A percentile compares a stretch with the other conserved stretches of the same genome.
Conservation (phyloP, 2,797 vertebrate genomes). For the Enteromius viviparus region DNA sequence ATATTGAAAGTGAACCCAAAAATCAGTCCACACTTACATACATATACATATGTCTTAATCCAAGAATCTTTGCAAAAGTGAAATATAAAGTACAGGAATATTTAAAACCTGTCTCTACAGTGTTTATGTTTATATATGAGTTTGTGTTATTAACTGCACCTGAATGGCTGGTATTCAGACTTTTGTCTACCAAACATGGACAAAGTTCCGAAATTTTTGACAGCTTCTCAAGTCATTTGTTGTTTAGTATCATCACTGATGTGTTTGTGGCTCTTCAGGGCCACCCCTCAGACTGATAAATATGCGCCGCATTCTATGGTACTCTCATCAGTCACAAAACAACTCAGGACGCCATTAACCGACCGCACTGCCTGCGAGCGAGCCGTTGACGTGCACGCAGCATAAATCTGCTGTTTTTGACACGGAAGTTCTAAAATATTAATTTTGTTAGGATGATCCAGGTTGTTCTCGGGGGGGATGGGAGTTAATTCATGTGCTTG, state of each 20-base stretch:
- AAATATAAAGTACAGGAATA: neutral
- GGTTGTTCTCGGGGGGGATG: conserved; percentile 72
- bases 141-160: conserved; percentile 52
- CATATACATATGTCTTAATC: neutral
- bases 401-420: conserved; percentile 69
- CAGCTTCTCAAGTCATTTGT: conserved; percentile 22
- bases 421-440: conserved; percentile 78
- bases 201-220: conserved; percentile 8
- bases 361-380: conserved; percentile 75
- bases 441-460: conserved; percentile 74
- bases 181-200: neutral
- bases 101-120: neutral
- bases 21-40: no score
- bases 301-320: conserved; percentile 70
- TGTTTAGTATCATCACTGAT: conserved; percentile 46
- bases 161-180: neutral
- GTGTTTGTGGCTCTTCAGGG: conserved; percentile 34
- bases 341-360: conserved; percentile 65
- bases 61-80: neutral
- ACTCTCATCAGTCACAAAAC: conserved; percentile 73
- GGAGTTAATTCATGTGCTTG: conserved; percentile 67
- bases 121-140: neutral
- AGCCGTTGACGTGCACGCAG: conserved; percentile 69
- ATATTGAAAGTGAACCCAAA: no score
- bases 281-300: conserved; percentile 68